Conservation (phyloP, 2,888 invertebrate species). For the Idaea straminata region DNA sequence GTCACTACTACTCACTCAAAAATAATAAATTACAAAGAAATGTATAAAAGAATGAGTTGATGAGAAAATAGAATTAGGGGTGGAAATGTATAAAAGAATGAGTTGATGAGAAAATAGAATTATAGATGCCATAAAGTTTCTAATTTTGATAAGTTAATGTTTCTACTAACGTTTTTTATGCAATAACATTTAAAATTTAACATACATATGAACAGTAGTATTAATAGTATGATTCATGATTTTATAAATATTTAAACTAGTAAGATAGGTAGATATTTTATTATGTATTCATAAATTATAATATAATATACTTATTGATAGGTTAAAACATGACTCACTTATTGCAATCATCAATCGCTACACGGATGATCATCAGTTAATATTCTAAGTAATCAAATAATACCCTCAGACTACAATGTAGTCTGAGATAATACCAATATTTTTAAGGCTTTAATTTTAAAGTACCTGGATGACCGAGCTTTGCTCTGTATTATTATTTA, state of each 20-base stretch:
- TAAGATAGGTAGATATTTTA: not conserved
- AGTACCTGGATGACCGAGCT: too few relatives aligned
- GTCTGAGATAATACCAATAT: too few relatives aligned
- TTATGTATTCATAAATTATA: not conserved
- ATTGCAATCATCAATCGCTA: conserved; percentile 1
- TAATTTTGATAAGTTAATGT: not conserved
- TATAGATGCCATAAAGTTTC: too few relatives aligned
- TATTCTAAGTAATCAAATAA: not conserved
- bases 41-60: too few relatives aligned
- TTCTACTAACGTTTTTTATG: not conserved
- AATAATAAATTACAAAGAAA: too few relatives aligned
- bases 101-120: too few relatives aligned
- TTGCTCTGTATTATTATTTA: too few relatives aligned
- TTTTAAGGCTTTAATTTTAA: too few relatives aligned
- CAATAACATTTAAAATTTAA: not conserved
- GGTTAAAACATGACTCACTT: not conserved
- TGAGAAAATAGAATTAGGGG: too few relatives aligned
- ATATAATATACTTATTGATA: not conserved
- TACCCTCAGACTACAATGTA: too few relatives aligned
- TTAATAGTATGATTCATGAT: not conserved
- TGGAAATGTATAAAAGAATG: too few relatives aligned
- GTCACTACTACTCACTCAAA: too few relatives aligned
- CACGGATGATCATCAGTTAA: not conserved
- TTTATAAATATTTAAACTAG: not conserved
- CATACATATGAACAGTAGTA: not conserved